phyloP scores from a whole-genome alignment of 2,113 vertebrate species.

The Gnathonemus longibarbis region DNA sequence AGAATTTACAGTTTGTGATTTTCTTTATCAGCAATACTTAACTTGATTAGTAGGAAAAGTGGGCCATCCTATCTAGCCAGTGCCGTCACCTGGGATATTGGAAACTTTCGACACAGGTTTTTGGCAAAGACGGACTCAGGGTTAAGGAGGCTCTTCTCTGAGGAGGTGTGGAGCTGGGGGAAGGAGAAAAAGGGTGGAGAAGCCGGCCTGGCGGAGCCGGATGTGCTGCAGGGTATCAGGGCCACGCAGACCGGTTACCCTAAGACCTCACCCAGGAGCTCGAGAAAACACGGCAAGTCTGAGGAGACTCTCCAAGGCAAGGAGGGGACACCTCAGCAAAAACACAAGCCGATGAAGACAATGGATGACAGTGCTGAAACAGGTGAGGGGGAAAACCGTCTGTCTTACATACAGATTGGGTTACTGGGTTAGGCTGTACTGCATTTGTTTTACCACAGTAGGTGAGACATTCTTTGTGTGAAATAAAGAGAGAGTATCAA shows the following conservation, averaged over 20 bases:
- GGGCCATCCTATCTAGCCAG: neutral
- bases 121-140: conserved; percentile 30
- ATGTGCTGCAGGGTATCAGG: conserved; percentile 6
- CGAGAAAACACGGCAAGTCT: neutral
- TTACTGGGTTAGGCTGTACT: neutral
- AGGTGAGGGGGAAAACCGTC: conserved; percentile 4
- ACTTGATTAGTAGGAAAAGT: neutral
- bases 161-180: conserved; percentile 38
- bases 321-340: conserved; percentile 4
- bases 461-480: neutral
- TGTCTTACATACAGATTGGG: neutral
- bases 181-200: conserved; percentile 28
- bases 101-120: conserved; percentile 28
- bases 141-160: conserved; percentile 31
- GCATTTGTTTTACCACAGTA: neutral
- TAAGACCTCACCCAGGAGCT: neutral
- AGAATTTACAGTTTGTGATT: neutral
- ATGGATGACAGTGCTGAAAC: conserved; percentile 5
- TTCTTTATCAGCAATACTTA: neutral
- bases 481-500: neutral
- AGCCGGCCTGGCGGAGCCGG: conserved; percentile 20
- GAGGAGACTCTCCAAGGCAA: conserved; percentile 17
- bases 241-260: conserved; percentile 9
- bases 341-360: conserved; percentile 7
- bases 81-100: neutral